phyloP scores from a whole-genome alignment of 2,113 vertebrate genomes.

The Corythornis vintsioides region DNA sequence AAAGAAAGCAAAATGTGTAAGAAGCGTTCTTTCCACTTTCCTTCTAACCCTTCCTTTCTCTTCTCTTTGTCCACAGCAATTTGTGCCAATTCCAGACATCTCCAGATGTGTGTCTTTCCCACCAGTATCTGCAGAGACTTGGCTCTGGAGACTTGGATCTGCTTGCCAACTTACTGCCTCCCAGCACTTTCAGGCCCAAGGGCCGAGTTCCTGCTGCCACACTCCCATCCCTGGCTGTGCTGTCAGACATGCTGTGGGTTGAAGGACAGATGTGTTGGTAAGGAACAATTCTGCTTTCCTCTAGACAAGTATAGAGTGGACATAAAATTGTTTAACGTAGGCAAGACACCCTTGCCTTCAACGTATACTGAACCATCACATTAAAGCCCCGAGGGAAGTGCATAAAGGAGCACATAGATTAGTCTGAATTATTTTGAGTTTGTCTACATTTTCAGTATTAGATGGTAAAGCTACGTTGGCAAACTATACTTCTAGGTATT shows the following conservation, averaged over 20 bases:
- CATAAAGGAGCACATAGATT: background rate
- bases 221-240: background rate
- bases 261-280: background rate
- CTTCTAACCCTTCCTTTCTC: conserved; percentile 16
- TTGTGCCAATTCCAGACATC: conserved; percentile 24
- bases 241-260: background rate
- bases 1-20: conserved; percentile 32
- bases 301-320: background rate
- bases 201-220: background rate
- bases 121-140: conserved; percentile 31
- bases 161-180: background rate
- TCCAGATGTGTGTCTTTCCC: conserved; percentile 35
- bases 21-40: conserved; percentile 32
- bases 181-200: background rate
- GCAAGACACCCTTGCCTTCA: background rate
- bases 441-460: background rate
- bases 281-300: conserved; percentile 12
- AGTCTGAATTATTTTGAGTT: background rate
- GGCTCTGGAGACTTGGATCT: background rate
- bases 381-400: background rate
- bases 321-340: background rate
- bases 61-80: background rate
- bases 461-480: background rate
- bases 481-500: background rate
- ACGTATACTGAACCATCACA: background rate